Evolutionary conservation across 2,888 invertebrate genomes (phyloP).

Genomic region (Argyresthia albistria): DNA sequence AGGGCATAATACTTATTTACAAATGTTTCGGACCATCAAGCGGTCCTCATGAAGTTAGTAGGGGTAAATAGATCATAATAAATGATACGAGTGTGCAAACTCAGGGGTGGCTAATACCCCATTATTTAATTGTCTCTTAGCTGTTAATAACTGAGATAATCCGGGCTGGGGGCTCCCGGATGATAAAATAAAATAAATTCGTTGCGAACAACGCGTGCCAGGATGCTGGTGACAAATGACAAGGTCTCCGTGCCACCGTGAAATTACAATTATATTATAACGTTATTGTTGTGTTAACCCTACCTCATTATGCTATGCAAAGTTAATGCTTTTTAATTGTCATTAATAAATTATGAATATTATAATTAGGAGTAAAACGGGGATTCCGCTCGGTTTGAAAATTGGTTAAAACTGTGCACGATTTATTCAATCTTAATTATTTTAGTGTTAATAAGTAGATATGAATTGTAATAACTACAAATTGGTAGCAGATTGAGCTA

Average conservation of each 20-base stretch:
- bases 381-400: slow-evolving; percentile 3
- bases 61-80: background rate
- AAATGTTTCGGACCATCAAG: no score
- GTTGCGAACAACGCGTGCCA: slow-evolving; percentile 48
- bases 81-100: slow-evolving; percentile 10
- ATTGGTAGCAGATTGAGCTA: no score
- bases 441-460: no score
- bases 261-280: slow-evolving; percentile 59
- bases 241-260: slow-evolving; percentile 42
- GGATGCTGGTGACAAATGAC: slow-evolving; percentile 71
- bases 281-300: slow-evolving; percentile 24
- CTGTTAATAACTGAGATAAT: slow-evolving; percentile 43
- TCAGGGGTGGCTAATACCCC: slow-evolving; percentile 12
- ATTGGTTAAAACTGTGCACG: no score
- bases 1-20: no score
- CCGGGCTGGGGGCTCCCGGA: slow-evolving; percentile 45
- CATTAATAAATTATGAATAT: background rate
- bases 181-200: slow-evolving; percentile 62
- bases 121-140: slow-evolving; percentile 45
- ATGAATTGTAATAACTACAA: no score
- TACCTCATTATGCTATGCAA: slow-evolving; percentile 54
- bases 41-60: no score
- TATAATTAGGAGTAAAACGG: background rate
- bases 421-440: no score
- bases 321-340: background rate